A percentile compares a stretch with the other conserved stretches of the same genome.
These are phyloP conservation scores for Sebastes iracundus DNA, from an alignment of 2,797 vertebrate species.

Conservation along the genomic window DNA sequence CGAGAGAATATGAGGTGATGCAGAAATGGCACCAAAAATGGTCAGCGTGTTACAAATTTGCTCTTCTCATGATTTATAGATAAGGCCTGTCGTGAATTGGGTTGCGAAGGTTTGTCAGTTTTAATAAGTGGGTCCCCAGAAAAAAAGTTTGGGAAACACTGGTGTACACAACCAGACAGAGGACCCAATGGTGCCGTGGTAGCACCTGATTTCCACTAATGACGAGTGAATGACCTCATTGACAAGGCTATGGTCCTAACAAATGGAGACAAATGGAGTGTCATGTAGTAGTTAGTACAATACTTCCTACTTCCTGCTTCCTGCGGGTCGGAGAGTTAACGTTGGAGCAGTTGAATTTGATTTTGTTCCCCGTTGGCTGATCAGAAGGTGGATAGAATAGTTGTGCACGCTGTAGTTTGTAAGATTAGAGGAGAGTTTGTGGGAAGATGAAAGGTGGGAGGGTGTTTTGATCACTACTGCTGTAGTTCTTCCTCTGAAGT, in stretches of 20 bases:
- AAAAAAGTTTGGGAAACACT: too few species aligned
- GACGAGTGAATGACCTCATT: neutral
- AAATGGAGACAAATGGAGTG: neutral
- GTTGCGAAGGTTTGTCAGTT: too few species aligned
- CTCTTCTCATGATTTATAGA: too few species aligned
- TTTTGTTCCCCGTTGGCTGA: neutral
- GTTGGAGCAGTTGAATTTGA: neutral
- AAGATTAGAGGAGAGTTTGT: constrained; percentile 21
- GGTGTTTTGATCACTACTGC: neutral
- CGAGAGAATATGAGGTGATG: too few species aligned
- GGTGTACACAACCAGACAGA: neutral
- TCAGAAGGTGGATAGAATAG: neutral
- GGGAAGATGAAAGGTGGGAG: constrained; percentile 9
- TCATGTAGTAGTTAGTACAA: neutral
- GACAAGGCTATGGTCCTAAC: neutral
- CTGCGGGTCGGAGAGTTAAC: neutral
- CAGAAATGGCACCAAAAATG: too few species aligned
- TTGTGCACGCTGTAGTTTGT: neutral
- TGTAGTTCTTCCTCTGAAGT: constrained; percentile 12
- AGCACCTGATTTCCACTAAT: neutral
- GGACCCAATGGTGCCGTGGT: neutral
- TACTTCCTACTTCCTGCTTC: neutral
- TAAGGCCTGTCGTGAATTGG: too few species aligned
- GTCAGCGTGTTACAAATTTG: too few species aligned
- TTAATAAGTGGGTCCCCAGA: too few species aligned